These are phyloP conservation scores for human DNA, from an alignment of 2,113 vertebrate species.

Conservation along the genomic window GRCh38 chr3:55007001-55007500, in stretches of 20 bases:
- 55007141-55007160: conserved; percentile 74
- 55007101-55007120: conserved; percentile 75
- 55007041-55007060: conserved; percentile 47
- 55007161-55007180: conserved; percentile 75
- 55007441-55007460: conserved; percentile 62
- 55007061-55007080: conserved; percentile 48
- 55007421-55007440: conserved; percentile 69
- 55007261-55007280: conserved; percentile 62
- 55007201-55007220: conserved; percentile 66
- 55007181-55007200: conserved; percentile 71
- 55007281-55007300: conserved; percentile 64
- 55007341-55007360: conserved; percentile 64
- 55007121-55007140: conserved; percentile 71
- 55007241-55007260: conserved; percentile 70
- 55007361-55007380: conserved; percentile 39
- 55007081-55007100: conserved; percentile 75
- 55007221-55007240: conserved; percentile 70
- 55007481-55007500: conserved; percentile 82
- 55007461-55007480: conserved; percentile 83
- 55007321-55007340: conserved; percentile 68
- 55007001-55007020: neutral
- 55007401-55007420: conserved; percentile 51
- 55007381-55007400: conserved; percentile 48
- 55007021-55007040: conserved; percentile 41
- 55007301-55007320: conserved; percentile 60